A percentile compares a stretch with the other conserved stretches of the same genome.
These are phyloP conservation scores for Dinocampus coccinellae DNA, from an alignment of 2,888 invertebrate species.

Conservation along the genomic window DNA sequence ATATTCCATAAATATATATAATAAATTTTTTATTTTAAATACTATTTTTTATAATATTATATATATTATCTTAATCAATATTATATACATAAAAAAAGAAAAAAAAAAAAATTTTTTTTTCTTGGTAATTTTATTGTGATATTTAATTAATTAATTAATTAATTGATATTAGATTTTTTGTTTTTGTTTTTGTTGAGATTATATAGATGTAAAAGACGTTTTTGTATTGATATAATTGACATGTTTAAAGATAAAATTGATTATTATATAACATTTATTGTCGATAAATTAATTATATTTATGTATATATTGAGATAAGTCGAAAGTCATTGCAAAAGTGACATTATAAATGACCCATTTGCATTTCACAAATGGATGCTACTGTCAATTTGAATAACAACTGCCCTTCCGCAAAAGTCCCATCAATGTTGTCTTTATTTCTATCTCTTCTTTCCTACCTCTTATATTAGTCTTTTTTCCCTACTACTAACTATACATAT, in stretches of 20 bases:
- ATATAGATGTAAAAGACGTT: too few relatives aligned
- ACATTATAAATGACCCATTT: slow-evolving; percentile 48
- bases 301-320: neutral
- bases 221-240: neutral
- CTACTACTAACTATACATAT: neutral
- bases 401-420: slow-evolving; percentile 35
- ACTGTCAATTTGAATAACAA: slow-evolving; percentile 46
- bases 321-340: slow-evolving; percentile 39
- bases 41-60: too few relatives aligned
- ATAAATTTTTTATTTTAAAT: neutral
- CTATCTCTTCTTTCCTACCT: neutral
- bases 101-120: too few relatives aligned
- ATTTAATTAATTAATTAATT: too few relatives aligned
- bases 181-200: too few relatives aligned
- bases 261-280: neutral
- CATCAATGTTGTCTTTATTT: slow-evolving; percentile 11
- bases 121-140: too few relatives aligned
- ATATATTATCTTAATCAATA: too few relatives aligned
- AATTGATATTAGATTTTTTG: too few relatives aligned
- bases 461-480: neutral
- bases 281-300: neutral
- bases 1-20: neutral
- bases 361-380: slow-evolving; percentile 44
- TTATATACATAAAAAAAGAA: too few relatives aligned
- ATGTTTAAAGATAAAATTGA: neutral